Conservation (phyloP, 2,113 vertebrate genomes). For the Odobenus rosmarus region DNA sequence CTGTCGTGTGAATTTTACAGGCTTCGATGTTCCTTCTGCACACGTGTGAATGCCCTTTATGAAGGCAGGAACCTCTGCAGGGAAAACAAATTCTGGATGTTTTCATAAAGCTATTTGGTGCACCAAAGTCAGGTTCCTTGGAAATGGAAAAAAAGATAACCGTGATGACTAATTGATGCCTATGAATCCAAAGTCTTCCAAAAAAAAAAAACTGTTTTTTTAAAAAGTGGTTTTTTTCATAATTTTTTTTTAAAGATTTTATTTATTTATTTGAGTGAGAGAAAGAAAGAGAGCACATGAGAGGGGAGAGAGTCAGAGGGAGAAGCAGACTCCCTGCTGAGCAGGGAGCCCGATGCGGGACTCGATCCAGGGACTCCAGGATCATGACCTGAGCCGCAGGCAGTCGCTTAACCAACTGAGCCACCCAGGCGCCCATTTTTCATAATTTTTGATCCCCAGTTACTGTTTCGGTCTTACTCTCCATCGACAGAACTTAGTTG, state of each 20-base stretch:
- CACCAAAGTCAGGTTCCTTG: not conserved
- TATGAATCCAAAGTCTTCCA: not conserved
- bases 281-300: no score
- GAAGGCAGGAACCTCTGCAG: not conserved
- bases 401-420: no score
- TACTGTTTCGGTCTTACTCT: not conserved
- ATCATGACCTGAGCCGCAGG: no score
- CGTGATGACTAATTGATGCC: not conserved
- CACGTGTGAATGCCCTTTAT: not conserved
- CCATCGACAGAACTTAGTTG: not conserved
- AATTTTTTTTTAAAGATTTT: not conserved
- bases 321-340: no score
- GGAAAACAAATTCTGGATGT: not conserved
- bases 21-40: not conserved
- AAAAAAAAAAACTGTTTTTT: not conserved
- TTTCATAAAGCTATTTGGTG: not conserved
- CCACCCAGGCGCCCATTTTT: not conserved
- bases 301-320: no score
- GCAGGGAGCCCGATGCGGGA: no score
- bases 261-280: no score
- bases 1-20: not conserved
- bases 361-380: no score
- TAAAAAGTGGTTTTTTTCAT: not conserved
- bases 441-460: not conserved
- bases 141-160: not conserved